Evolutionary conservation across 2,113 vertebrate species (phyloP).

Genomic region (Psephotus haematonotus): DNA sequence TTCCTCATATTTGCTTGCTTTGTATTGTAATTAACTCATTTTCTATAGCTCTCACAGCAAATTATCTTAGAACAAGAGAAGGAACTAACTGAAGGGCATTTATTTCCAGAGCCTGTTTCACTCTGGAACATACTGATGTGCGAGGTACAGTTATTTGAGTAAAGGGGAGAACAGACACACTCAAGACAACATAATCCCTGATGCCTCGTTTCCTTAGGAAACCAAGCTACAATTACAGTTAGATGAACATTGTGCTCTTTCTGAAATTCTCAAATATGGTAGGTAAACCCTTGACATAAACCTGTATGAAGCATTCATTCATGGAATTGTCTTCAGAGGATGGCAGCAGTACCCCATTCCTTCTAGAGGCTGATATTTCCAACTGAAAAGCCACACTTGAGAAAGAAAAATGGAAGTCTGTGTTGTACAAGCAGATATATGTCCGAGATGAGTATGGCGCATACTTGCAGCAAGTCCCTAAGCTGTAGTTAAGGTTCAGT

Average conservation of each 20-base stretch:
- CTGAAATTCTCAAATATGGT: neutral
- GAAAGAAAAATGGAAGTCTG: neutral
- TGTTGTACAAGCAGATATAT: neutral
- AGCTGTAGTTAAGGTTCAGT: neutral
- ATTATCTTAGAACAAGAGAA: neutral
- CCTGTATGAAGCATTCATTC: neutral
- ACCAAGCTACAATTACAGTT: neutral
- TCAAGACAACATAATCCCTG: neutral
- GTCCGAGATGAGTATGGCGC: fast-evolving
- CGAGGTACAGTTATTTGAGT: neutral
- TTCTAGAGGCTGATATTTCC: neutral
- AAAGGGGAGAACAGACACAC: neutral
- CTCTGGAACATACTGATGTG: neutral
- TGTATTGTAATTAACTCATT: neutral
- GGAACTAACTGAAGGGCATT: neutral
- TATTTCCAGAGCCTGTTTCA: neutral
- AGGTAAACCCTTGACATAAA: neutral
- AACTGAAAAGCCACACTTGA: neutral
- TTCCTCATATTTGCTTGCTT: neutral
- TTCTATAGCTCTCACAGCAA: neutral
- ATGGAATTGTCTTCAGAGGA: neutral
- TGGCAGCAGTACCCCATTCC: neutral
- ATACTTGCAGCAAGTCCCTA: neutral
- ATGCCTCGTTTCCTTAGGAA: neutral
- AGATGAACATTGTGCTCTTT: neutral